Percentiles rank a stretch among this genome's conserved stretches.
These are phyloP conservation scores for Hemiscyllium ocellatum DNA, from an alignment of 2,113 vertebrate genomes.

Conservation along the genomic window DNA sequence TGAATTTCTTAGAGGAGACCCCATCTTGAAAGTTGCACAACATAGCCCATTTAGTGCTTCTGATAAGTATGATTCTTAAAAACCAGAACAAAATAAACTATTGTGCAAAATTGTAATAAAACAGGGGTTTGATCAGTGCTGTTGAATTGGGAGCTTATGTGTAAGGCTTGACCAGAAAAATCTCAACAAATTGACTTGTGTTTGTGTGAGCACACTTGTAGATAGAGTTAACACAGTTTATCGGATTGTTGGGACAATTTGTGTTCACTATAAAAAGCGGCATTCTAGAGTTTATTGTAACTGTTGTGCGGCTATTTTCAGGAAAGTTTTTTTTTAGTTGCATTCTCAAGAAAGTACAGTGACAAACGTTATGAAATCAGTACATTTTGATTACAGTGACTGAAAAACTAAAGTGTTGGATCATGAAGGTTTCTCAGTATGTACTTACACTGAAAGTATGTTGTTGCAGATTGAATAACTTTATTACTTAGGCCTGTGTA, in stretches of 20 bases:
- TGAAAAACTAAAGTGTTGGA: neutral
- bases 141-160: neutral
- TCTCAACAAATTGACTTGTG: neutral
- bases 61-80: neutral
- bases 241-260: neutral
- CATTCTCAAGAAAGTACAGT: no score
- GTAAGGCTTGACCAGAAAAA: neutral
- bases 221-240: neutral
- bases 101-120: neutral
- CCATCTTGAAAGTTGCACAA: neutral
- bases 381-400: neutral
- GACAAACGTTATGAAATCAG: no score
- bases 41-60: neutral
- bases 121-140: neutral
- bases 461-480: neutral
- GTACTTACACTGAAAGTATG: neutral
- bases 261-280: neutral
- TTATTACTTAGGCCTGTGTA: neutral
- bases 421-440: neutral
- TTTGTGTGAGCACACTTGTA: no score
- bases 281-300: no score
- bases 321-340: no score
- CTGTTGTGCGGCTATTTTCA: no score
- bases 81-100: neutral
- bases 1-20: neutral